phyloP scores from a whole-genome alignment of 2,797 vertebrate genomes.

The Agapornis canus region DNA sequence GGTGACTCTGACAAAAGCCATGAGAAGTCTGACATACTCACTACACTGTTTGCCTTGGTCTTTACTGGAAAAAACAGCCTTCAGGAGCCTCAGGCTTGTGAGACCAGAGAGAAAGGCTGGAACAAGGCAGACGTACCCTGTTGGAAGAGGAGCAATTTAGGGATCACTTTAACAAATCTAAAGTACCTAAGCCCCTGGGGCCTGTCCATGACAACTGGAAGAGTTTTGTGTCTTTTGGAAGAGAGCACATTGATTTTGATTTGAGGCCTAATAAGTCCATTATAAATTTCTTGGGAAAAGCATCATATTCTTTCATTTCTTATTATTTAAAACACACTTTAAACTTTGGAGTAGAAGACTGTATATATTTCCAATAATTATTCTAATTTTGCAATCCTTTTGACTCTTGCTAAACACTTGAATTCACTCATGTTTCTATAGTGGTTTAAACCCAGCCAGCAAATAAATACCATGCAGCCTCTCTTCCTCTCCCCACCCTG shows the following conservation, averaged over 20 bases:
- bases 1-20: neutral
- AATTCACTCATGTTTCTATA: neutral
- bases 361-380: neutral
- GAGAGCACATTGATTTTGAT: neutral
- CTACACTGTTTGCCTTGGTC: neutral
- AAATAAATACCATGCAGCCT: neutral
- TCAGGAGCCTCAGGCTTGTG: neutral
- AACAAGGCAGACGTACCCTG: neutral
- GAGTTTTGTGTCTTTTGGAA: neutral
- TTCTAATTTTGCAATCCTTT: neutral
- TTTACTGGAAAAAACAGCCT: neutral
- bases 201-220: neutral
- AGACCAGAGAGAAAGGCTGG: neutral
- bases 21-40: neutral
- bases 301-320: neutral
- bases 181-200: no score
- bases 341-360: neutral
- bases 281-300: neutral
- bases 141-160: neutral
- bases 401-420: neutral
- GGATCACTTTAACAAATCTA: neutral
- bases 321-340: neutral
- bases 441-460: neutral
- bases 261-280: neutral
- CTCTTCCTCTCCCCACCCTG: neutral